These are phyloP conservation scores for Cylloceria caligata DNA, from an alignment of 2,888 invertebrate genomes.

Conservation along the genomic window DNA sequence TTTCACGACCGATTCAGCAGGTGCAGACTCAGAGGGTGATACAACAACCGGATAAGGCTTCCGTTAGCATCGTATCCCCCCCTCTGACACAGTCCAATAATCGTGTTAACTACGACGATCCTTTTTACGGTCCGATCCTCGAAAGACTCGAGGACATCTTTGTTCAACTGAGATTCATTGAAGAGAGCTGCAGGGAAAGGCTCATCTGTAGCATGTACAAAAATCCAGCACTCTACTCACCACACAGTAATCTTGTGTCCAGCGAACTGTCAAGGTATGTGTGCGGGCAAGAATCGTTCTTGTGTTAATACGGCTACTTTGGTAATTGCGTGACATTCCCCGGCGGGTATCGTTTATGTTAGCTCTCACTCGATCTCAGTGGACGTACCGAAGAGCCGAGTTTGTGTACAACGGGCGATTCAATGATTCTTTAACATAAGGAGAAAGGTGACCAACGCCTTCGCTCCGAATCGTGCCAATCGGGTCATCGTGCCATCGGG, in stretches of 20 bases:
- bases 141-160: constrained; percentile 92
- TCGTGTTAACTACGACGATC: constrained; percentile 74
- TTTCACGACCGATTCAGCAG: constrained; percentile 49
- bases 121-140: constrained; percentile 92
- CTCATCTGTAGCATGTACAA: constrained; percentile 94
- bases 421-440: constrained; percentile 75
- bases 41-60: constrained; percentile 59
- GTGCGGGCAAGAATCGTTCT: constrained; percentile 6
- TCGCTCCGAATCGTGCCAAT: constrained; percentile 78
- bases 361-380: constrained; percentile 28
- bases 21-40: constrained; percentile 64
- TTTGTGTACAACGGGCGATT: constrained; percentile 30
- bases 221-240: constrained; percentile 92
- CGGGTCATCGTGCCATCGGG: constrained; percentile 76
- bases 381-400: constrained; percentile 17
- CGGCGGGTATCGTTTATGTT: background rate
- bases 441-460: constrained; percentile 81
- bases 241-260: constrained; percentile 94
- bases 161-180: constrained; percentile 89
- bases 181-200: constrained; percentile 91
- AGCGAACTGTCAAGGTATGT: constrained; percentile 95
- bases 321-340: background rate
- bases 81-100: constrained; percentile 47
- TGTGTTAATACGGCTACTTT: constrained; percentile 5
- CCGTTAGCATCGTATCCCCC: constrained; percentile 14